Evolutionary conservation across 2,113 vertebrate genomes (phyloP).

Genomic region (Oenanthe melanoleuca): DNA sequence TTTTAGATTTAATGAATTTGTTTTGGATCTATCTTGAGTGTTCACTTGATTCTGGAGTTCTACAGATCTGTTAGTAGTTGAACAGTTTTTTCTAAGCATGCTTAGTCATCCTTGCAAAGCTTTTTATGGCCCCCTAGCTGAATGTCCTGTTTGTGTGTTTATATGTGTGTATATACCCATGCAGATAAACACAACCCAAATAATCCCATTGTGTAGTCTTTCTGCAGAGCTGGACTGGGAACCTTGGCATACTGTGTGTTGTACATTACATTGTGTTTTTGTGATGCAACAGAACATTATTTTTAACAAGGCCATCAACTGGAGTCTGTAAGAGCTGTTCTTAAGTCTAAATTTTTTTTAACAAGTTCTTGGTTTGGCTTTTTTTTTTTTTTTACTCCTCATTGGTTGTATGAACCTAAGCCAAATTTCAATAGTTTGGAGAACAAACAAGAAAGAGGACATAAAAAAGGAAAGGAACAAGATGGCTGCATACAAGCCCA

Average conservation of each 20-base stretch:
- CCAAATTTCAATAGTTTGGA: not conserved
- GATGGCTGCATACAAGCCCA: not conserved
- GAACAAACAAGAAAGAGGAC: not conserved
- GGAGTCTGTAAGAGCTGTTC: not conserved
- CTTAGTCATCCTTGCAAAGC: not conserved
- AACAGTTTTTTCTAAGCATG: not conserved
- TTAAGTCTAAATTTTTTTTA: not conserved
- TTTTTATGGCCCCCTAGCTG: not conserved
- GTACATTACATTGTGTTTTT: not conserved
- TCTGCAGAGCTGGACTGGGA: not conserved
- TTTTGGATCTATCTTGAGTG: not conserved
- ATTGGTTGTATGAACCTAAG: not conserved
- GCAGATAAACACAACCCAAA: not conserved
- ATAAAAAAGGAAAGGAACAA: not conserved
- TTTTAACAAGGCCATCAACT: not conserved
- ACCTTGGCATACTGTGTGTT: not conserved
- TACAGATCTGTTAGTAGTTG: not conserved
- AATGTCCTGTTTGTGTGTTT: not conserved
- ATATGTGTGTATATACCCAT: too few relatives aligned
- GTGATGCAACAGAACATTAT: not conserved
- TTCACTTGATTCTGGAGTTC: not conserved
- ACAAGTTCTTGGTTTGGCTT: not conserved
- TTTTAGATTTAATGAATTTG: not conserved
- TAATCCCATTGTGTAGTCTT: not conserved
- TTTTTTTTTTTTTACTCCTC: accelerated